Evolutionary conservation across 2,888 invertebrate genomes (phyloP).

Genomic region (Deilephila porcellus): DNA sequence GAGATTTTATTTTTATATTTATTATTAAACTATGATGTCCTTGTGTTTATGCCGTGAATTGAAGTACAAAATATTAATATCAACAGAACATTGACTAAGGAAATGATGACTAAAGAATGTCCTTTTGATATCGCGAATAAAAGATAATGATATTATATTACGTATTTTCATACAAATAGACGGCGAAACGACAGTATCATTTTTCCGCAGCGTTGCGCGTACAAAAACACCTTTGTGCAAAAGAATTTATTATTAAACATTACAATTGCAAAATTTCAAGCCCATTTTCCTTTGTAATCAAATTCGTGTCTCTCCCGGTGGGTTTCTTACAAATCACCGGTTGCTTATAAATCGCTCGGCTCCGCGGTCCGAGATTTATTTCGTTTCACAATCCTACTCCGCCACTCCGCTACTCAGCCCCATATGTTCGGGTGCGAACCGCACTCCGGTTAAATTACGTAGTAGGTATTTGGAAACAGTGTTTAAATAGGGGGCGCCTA

Average conservation of each 20-base stretch:
- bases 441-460: conserved; percentile 71
- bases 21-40: not conserved
- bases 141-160: conserved; percentile 8
- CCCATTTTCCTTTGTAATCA: conserved; percentile 63
- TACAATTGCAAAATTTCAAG: conserved; percentile 62
- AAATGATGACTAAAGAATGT: not conserved
- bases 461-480: conserved; percentile 68
- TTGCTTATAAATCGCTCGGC: conserved; percentile 74
- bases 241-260: conserved; percentile 44
- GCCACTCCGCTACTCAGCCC: conserved; percentile 30
- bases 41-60: not conserved
- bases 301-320: conserved; percentile 63
- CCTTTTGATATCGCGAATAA: not conserved
- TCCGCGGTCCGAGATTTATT: conserved; percentile 71
- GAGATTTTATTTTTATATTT: not conserved
- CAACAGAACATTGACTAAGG: not conserved
- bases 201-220: conserved; percentile 13
- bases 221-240: conserved; percentile 26
- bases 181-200: conserved; percentile 27
- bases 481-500: conserved; percentile 71
- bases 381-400: conserved; percentile 51
- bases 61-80: not conserved
- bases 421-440: conserved; percentile 64
- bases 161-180: conserved; percentile 19
- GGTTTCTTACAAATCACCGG: conserved; percentile 77